Evolutionary conservation across 2,888 invertebrate species (phyloP), one percentile per base, ranked within the genome.

Genomic region (Neoscelio sp.): DNA sequence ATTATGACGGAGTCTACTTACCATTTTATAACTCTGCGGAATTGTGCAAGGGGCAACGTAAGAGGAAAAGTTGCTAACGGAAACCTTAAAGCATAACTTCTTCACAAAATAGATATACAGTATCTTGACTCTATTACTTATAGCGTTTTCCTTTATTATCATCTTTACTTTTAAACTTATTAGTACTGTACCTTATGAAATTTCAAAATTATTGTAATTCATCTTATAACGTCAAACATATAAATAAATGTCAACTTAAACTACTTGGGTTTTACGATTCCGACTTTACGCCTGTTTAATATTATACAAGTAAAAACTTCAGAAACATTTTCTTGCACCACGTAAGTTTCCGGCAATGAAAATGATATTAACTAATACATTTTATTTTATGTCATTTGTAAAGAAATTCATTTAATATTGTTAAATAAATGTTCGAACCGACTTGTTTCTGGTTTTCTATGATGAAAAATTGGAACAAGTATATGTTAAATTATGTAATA

Each of bases 161-260:
- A 50, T 65, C 6, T 48, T 65, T 65, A 52, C 18, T 65, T 38
- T 65, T 50, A 17, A 65, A 48, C 48, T 62, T 38, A 64, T 64
- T 50, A 50, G 28, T 50, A 28, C n/a, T 15, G 28, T 4, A 40
- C 17, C n/a, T 33, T 8, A 23, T 18, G 33, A 38, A 64, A 48
- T 64, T 50, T 64, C 10, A 38, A 64, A 64, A 64, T 64, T 46
- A 48, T 50, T 28, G 48, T 50, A 28, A 38, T 50, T 64, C 38
- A 8, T 38, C 44, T 38, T 62, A 26, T 48, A 62, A 35, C 48
- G 26, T 15, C 10, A 4, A 62, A 20, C 10, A 44, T 13, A 38
- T 46, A 62, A 62, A 62, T 62, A 15, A 8, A 6, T 20, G 7
- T 13, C 6, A 23, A 13, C 38, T 38, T 4, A 6, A 50, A 20